A percentile compares a stretch with the other conserved stretches of the same genome.
These are phyloP conservation scores for Agrotis puta DNA, from an alignment of 2,888 invertebrate species.

Conservation along the genomic window DNA sequence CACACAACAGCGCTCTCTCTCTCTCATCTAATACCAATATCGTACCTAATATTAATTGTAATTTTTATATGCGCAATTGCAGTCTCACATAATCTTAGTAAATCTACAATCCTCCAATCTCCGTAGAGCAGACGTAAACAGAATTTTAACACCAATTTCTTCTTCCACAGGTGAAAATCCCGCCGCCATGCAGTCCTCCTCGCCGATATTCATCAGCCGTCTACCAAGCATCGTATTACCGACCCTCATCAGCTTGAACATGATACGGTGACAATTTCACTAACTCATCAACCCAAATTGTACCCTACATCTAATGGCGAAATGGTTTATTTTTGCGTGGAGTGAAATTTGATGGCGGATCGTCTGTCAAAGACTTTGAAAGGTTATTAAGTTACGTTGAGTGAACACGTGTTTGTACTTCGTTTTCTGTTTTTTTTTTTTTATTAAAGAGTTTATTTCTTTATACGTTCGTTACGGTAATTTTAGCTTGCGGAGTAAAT, in stretches of 20 bases:
- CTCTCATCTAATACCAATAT: no score
- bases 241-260: conserved; percentile 71
- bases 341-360: conserved; percentile 50
- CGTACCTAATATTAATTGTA: no score
- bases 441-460: conserved; percentile 21
- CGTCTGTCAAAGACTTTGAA: conserved; percentile 51
- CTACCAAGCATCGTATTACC: conserved; percentile 75
- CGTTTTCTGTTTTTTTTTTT: conserved; percentile 26
- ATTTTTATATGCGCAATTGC: no score
- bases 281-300: conserved; percentile 62
- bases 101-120: no score
- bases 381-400: conserved; percentile 44
- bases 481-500: background rate
- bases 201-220: conserved; percentile 82
- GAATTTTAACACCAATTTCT: conserved; percentile 14
- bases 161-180: conserved; percentile 94
- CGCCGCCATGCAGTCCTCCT: conserved; percentile 94
- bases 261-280: conserved; percentile 84
- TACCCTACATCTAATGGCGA: conserved; percentile 64
- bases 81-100: no score
- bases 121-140: conserved; percentile 1
- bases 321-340: conserved; percentile 70
- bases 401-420: conserved; percentile 39
- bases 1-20: no score
- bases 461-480: conserved; percentile 1